Evolutionary conservation across 2,888 invertebrate species (phyloP).

Genomic region (Sphecodes monilicornis): DNA sequence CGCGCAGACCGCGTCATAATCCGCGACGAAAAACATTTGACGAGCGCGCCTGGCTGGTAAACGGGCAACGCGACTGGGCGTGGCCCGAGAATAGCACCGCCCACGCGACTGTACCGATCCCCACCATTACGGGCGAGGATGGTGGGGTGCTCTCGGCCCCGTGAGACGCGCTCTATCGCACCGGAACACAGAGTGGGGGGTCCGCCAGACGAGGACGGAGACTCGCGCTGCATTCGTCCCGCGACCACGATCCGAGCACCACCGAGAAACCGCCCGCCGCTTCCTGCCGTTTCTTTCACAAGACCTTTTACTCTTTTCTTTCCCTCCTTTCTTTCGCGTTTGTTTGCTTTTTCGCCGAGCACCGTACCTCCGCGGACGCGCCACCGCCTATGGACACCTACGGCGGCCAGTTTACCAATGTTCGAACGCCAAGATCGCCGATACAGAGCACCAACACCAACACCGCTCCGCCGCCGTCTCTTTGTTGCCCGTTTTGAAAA

Average conservation of each 20-base stretch:
- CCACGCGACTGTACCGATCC: constrained; percentile 62
- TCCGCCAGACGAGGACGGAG: constrained; percentile 73
- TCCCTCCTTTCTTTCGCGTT: neutral
- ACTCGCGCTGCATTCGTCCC: constrained; percentile 69
- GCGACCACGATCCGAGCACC: constrained; percentile 70
- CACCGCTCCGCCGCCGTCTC: neutral
- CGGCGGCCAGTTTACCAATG: constrained; percentile 35
- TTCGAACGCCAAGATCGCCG: constrained; percentile 26
- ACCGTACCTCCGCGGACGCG: constrained; percentile 37
- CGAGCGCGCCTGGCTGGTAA: constrained; percentile 80
- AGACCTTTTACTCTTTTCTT: constrained; percentile 22
- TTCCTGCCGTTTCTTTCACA: constrained; percentile 54
- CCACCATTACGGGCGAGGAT: neutral
- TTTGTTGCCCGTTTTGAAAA: neutral
- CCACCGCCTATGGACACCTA: constrained; percentile 49
- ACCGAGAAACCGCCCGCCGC: constrained; percentile 57
- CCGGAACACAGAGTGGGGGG: constrained; percentile 54
- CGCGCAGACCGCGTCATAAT: constrained; percentile 84
- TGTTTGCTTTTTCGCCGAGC: constrained; percentile 20
- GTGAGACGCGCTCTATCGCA: constrained; percentile 60
- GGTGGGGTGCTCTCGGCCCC: constrained; percentile 38
- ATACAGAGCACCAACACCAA: neutral
- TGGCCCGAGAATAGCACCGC: constrained; percentile 71
- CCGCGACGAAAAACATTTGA: constrained; percentile 84
- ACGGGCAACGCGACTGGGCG: constrained; percentile 79